Evolutionary conservation across 2,797 vertebrate species (phyloP), one percentile per base, ranked within the genome.

Genomic region (Kryptopterus vitreolus): DNA sequence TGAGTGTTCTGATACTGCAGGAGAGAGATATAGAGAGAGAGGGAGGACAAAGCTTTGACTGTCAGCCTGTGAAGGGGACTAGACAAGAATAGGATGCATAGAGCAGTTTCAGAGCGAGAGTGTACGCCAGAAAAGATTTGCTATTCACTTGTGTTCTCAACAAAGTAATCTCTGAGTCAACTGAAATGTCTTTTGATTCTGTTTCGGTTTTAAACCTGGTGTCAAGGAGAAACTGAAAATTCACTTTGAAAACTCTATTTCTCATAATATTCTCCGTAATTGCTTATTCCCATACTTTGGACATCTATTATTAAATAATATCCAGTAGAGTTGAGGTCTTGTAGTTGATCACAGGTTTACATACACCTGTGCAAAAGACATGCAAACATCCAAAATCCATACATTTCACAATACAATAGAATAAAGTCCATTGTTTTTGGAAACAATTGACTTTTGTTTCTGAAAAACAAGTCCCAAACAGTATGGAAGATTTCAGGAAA

Each of bases 1-100:
- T 69, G 69, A 81, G 72, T 78, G 76, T 81, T 35, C 81, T 80
- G 80, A 58, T 50, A 33, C 59, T 48, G 38, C 69, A 71, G 57
- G 68, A 81, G 65, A 65, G n/a, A 9, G 26, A 33, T 1, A 2
- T 1, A 38, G 72, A 81, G 65, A 65, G 29, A 48, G 75, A 75
- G 46, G 2, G 26, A 22, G 33, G 53, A 86, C 81, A 82, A 82
- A 69, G 69, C 65, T 24, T 12, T 3, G 13, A 62, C 77, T 65
- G 83, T 77, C 59, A 66, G 65, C 46, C 38, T 38, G 77, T 33
- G 26, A 13, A 71, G 35, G 15, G 31, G 7, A 71, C 55, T 62
- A 57, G 55, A 63, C 33, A 61, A 58, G 65, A 75, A 68, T 48
- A 12, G 61, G 71, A 77, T 52, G 80, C 48, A 58, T 52, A 58